Base-by-base conservation (phyloP, 1,140 invertebrate genomes). In the Hetaerina americana region DNA sequence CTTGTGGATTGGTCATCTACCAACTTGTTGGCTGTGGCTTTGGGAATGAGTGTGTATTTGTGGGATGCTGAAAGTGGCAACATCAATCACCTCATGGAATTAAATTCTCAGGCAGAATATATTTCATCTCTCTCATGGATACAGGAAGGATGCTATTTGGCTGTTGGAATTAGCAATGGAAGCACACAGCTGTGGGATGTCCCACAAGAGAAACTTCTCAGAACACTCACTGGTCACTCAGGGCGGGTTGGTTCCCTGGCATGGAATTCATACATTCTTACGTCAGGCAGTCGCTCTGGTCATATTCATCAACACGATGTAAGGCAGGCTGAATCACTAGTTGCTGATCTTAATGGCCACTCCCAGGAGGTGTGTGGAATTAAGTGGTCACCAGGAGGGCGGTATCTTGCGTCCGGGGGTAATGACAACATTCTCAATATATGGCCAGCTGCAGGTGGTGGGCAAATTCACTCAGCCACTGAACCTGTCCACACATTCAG, bases 271-370 rank as follows among this genome's bases (percentile, higher is more conserved):
- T 91, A 93, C 77, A 85, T 97, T 72, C 82, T 98, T 5, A 89
- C 85, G 22, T 95, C 91, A 78, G 97, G 96, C 5, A 91, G 89
- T 73, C 86, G 95, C 71, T 89, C 87, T 79, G 96, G 97, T 8
- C 86, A 88, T 77, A 95, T 99, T 69, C 89, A 95, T 74, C 94
- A 98, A 78, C 95, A 98, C 78, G 97, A 99, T 84, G 96, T 99
- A 0, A 83, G 97, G 66, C 87, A 94, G 75, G 82, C 93, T 0
- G 86, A 97, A 22, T 95, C 98, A 80, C 85, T 90, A 69, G 85
- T 97, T 12, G 85, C 86, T 24, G 88, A 88, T 5, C 80, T 95
- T 24, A 80, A 81, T 31, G 91, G 88, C 10, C 96, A 98, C 79
- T 86, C 87, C 1, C 94, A 96, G 82, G 93, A 95, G 83, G 91